Base-by-base conservation (phyloP, 2,113 vertebrate genomes). In the Varanus salvator region DNA sequence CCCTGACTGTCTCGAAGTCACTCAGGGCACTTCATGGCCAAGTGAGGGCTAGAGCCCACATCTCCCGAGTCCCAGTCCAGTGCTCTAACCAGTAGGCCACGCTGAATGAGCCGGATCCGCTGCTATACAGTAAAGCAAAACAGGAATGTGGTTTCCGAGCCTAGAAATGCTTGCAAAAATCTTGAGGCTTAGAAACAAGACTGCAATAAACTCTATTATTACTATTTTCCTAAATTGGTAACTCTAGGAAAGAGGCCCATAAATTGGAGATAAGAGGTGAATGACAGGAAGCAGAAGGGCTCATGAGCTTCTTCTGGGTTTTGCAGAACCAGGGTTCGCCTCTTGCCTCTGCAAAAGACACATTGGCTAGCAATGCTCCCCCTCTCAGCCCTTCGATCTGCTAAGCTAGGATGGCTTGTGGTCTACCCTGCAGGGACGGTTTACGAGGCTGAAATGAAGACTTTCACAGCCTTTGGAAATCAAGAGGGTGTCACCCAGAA, bases 281-380 rank as follows among this genome's bases (percentile, higher is more conserved):
- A 44, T 44, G 27, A 27, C 7, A 5, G 68, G 68, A 9, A 31
- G 8, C 11, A 8, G 8, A 31, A 71, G 69, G 29, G 68, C 25
- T 69, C 29, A 69, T 9, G 69, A 69, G 68, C 27, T 71, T 31
- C 2, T 6, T 8, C 12, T 11, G 19, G 19, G 19, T 31, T 71
- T 9, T 7, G 27, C 3, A 31, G 69, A 71, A 31, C 27, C 27
- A 27, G 27, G 9, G 68, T 71, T 71, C 69, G 31, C 8, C 8
- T 71, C 69, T 11, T 3, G 25, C n/a, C 93, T 89, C 93, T 92
- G 94, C 91, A 90, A 83, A 52, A 83, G 83, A 93, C 87, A 21
- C 15, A 17, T 64, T 3, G 19, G 60, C 11, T 19, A 5, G 60
- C 60, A 19, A 64, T 3, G 17, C 19, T 4, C 11, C 21, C 11